phyloP scores from a whole-genome alignment of 2,113 vertebrate species.

The Chlorocebus sabaeus region DNA sequence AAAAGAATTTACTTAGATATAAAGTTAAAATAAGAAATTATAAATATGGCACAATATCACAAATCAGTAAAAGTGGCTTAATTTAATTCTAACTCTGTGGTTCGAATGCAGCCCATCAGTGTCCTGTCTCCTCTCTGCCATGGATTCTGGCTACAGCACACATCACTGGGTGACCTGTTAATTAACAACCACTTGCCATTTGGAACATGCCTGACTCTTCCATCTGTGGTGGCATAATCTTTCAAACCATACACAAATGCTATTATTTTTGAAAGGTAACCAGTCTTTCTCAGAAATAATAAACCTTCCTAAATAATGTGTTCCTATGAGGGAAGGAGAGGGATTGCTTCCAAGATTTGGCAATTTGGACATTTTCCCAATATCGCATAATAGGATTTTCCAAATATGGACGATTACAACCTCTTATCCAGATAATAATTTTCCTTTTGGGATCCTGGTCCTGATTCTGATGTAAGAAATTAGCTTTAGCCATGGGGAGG shows the following conservation, averaged over 20 bases:
- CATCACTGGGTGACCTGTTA: neutral
- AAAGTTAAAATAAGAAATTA: neutral
- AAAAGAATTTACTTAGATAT: neutral
- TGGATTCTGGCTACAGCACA: neutral
- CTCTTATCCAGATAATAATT: slow-evolving; percentile 54
- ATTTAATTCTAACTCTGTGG: rapidly evolving
- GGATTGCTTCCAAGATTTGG: slow-evolving; percentile 42
- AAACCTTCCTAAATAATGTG: slow-evolving; percentile 56
- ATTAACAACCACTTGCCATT: neutral
- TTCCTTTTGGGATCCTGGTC: slow-evolving; percentile 51
- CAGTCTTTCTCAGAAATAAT: slow-evolving; percentile 42
- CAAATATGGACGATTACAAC: slow-evolving; percentile 43
- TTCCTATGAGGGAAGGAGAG: slow-evolving; percentile 22
- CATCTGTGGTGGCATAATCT: neutral
- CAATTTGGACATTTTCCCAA: slow-evolving; percentile 51
- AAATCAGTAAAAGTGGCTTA: neutral
- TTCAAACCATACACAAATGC: neutral
- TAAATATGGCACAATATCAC: neutral
- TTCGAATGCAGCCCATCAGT: rapidly evolving
- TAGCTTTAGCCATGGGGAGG: neutral
- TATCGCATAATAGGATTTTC: slow-evolving; percentile 50
- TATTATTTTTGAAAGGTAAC: slow-evolving; percentile 7
- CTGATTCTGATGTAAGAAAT: slow-evolving; percentile 45
- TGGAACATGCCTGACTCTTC: neutral
- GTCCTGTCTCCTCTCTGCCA: neutral